Percentiles rank a stretch among this genome's conserved stretches.
phyloP scores from a whole-genome alignment of 2,113 vertebrate genomes.

The Rhea pennata region DNA sequence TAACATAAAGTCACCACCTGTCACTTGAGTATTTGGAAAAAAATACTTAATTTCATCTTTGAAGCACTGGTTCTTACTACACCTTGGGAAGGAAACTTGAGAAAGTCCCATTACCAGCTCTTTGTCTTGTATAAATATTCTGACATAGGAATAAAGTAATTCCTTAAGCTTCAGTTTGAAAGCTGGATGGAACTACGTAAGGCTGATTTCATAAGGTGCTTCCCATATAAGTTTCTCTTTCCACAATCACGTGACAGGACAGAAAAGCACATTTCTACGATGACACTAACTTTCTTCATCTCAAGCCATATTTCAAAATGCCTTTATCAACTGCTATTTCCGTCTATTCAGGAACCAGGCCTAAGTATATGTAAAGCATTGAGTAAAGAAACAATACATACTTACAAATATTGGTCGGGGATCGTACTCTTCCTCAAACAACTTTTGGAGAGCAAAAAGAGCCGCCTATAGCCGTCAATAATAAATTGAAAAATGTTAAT shows the following conservation, averaged over 20 bases:
- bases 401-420: slow-evolving; percentile 92
- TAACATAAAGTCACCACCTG: not conserved
- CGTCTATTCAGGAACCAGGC: not conserved
- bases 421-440: slow-evolving; percentile 87
- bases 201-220: not conserved
- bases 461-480: slow-evolving; percentile 83
- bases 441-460: slow-evolving; percentile 89
- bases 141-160: not conserved
- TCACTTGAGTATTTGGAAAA: not conserved
- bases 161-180: not conserved
- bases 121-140: not conserved
- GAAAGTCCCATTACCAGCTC: not conserved
- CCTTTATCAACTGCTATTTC: not conserved
- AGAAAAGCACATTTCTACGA: not conserved
- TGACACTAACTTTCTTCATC: not conserved
- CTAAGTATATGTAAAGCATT: not conserved
- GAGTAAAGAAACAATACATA: slow-evolving; percentile 4
- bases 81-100: not conserved
- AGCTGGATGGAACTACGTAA: not conserved
- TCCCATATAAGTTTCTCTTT: not conserved
- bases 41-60: not conserved
- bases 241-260: not conserved
- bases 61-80: not conserved
- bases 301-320: not conserved
- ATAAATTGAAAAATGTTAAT: slow-evolving; percentile 18